phyloP scores from a whole-genome alignment of 1,140 invertebrate species.

The Drosophila pandora region DNA sequence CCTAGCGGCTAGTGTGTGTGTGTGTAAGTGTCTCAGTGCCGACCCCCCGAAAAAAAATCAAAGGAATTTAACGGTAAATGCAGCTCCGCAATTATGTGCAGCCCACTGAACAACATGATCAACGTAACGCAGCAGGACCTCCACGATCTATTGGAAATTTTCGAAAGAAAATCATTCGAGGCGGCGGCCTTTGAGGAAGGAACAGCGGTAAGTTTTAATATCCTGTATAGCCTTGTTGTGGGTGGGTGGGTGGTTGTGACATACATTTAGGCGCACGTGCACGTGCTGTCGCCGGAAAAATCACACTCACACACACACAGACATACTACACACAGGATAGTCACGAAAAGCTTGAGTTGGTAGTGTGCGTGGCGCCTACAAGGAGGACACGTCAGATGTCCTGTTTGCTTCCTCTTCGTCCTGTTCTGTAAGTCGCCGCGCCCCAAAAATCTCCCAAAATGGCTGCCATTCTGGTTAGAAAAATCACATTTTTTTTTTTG shows the following conservation, averaged over 20 bases:
- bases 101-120: slow-evolving; percentile 65
- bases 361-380: slow-evolving; percentile 37
- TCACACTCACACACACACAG: not conserved
- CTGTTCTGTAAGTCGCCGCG: slow-evolving; percentile 22
- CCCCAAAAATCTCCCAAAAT: slow-evolving; percentile 45
- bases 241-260: slow-evolving; percentile 33
- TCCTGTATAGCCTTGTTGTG: not conserved
- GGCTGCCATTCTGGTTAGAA: slow-evolving; percentile 25
- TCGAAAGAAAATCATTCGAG: slow-evolving; percentile 83
- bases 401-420: not conserved
- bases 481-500: slow-evolving; percentile 22
- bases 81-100: slow-evolving; percentile 77
- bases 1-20: slow-evolving; percentile 7
- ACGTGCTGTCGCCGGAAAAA: slow-evolving; percentile 40
- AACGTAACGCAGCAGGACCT: slow-evolving; percentile 79
- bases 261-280: slow-evolving; percentile 68
- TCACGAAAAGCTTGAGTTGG: not conserved
- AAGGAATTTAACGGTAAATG: slow-evolving; percentile 75
- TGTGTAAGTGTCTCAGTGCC: slow-evolving; percentile 23
- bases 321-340: not conserved
- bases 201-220: slow-evolving; percentile 63
- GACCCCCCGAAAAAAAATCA: slow-evolving; percentile 32
- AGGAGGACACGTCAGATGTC: slow-evolving; percentile 49
- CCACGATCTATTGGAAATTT: slow-evolving; percentile 79
- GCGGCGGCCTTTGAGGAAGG: slow-evolving; percentile 78